phyloP scores from a whole-genome alignment of 2,888 invertebrate genomes.

The Orthosia gothica region DNA sequence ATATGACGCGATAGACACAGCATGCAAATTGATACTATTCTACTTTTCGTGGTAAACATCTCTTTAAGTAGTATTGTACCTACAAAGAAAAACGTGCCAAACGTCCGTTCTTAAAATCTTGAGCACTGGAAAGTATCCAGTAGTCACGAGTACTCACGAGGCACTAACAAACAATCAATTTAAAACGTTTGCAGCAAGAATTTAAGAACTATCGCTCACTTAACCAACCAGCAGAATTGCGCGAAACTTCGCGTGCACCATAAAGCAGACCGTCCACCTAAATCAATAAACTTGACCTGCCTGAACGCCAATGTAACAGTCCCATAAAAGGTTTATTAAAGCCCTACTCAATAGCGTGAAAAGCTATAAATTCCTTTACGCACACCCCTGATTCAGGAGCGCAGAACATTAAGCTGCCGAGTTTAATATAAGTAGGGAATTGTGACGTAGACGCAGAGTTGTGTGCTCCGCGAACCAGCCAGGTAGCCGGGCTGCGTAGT shows the following conservation, averaged over 20 bases:
- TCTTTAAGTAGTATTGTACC: neutral
- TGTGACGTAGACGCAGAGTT: conserved; percentile 69
- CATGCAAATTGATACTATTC: conserved; percentile 4
- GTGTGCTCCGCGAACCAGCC: conserved; percentile 74
- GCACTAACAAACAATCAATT: conserved; percentile 3
- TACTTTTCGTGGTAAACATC: conserved; percentile 24
- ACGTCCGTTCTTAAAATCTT: neutral
- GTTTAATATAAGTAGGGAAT: conserved; percentile 76
- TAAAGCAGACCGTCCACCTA: conserved; percentile 45
- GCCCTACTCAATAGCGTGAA: conserved; percentile 66
- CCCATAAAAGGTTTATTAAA: conserved; percentile 69
- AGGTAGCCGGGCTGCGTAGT: conserved; percentile 75
- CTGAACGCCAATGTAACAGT: conserved; percentile 68
- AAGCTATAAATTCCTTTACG: conserved; percentile 70
- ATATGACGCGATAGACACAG: too few species aligned
- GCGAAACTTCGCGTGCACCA: conserved; percentile 31
- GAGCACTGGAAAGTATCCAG: conserved; percentile 30
- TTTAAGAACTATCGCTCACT: conserved; percentile 1
- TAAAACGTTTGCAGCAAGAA: conserved; percentile 9
- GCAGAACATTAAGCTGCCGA: conserved; percentile 72
- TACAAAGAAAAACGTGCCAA: conserved; percentile 29
- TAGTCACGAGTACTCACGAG: conserved; percentile 8
- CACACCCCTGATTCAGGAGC: conserved; percentile 73
- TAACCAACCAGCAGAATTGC: conserved; percentile 17
- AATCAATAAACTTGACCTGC: conserved; percentile 75